Evolutionary conservation across 2,888 invertebrate genomes (phyloP), one percentile per base, ranked within the genome.

Genomic region (Athalia rosae): DNA sequence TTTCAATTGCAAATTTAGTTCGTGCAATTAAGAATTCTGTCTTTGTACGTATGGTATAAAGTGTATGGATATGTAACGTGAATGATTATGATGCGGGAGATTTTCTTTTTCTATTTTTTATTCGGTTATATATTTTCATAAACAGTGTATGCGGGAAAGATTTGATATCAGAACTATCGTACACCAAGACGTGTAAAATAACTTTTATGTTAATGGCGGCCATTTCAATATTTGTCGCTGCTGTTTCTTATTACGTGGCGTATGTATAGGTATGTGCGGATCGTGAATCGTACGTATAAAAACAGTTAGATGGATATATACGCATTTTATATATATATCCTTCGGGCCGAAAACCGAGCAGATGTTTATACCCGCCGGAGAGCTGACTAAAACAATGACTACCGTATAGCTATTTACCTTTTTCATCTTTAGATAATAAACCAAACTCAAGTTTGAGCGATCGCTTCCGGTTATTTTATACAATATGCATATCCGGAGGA

Each of bases 21-120:
- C 41, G 28, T 62, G 62, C 62, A 62, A 45, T n/a, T 63, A 63
- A n/a, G 47, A 13, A 63, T 47, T n/a, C 45, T 63, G n/a, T 11
- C 50, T 28, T 15, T 66, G 0, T 66, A 15, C 13, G 59, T 13
- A 59, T 59, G 28, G 28, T 28, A 59, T 59, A 59, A 59, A 59
- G 11, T 59, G 3, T 6, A n/a, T 59, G 11, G 13, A 11, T 7
- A 11, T 53, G 9, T 11, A 53, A 53, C 9, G n/a, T 11, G n/a
- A 53, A n/a, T n/a, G n/a, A 53, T n/a, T 8, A n/a, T 11, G n/a
- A 8, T 53, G 53, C n/a, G 8, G 8, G 3, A 11, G 3, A 8
- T 8, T 53, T 53, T 53, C 3, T 53, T n/a, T 15, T 15, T 53
- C 53, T n/a, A 59, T 59, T n/a, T 59, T 58, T n/a, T 59, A 59